Evolutionary conservation across 2,888 invertebrate species (phyloP).

Genomic region (Trissonchulus sp.): DNA sequence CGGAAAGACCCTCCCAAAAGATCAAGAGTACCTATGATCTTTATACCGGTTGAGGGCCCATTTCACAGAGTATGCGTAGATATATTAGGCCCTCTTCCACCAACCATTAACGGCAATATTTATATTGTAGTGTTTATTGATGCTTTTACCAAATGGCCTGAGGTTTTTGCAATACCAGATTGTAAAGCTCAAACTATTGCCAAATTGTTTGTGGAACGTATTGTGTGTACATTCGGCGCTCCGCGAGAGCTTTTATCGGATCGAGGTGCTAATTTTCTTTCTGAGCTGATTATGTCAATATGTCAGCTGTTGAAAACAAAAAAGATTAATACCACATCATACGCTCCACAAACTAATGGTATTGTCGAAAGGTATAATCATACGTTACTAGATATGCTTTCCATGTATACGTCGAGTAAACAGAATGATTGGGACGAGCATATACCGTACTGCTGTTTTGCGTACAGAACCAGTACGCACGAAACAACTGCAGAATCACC

Average conservation of each 20-base stretch:
- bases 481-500: conserved; percentile 36
- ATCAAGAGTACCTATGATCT: neutral
- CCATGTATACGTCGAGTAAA: neutral
- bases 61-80: neutral
- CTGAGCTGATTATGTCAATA: conserved; percentile 31
- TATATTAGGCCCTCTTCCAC: conserved; percentile 37
- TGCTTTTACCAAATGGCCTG: conserved; percentile 36
- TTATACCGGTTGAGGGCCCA: neutral
- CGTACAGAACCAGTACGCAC: conserved; percentile 39
- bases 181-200: conserved; percentile 45
- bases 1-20: neutral
- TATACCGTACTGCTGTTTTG: conserved; percentile 38
- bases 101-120: conserved; percentile 33
- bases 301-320: conserved; percentile 31
- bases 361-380: conserved; percentile 39
- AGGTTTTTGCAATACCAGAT: conserved; percentile 43
- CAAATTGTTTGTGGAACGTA: conserved; percentile 33
- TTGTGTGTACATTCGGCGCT: conserved; percentile 35
- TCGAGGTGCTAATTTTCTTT: conserved; percentile 36
- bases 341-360: conserved; percentile 37
- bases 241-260: conserved; percentile 38
- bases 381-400: conserved; percentile 33
- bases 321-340: conserved; percentile 31
- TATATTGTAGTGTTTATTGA: conserved; percentile 38
- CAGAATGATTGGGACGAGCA: conserved; percentile 41